These are phyloP conservation scores for Spodoptera frugiperda DNA, from an alignment of 1,140 invertebrate species.

Conservation along the genomic window DNA sequence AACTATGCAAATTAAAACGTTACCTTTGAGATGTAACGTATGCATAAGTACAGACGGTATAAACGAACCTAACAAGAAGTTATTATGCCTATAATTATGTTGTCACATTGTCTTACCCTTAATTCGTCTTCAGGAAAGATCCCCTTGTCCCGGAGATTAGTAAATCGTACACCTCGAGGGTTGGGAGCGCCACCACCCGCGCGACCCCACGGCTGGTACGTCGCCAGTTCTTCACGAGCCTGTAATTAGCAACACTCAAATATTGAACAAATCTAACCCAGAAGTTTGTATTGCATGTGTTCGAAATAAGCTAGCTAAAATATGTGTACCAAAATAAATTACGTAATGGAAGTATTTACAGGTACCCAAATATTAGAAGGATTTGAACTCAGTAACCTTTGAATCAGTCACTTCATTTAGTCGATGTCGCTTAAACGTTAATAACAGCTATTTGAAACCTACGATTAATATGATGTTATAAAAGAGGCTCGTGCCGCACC, in stretches of 20 bases:
- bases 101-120: conserved; percentile 58
- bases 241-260: conserved; percentile 47
- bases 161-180: conserved; percentile 66
- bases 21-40: neutral
- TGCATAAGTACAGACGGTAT: too few relatives aligned
- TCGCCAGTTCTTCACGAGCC: conserved; percentile 73
- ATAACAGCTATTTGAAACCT: conserved; percentile 28
- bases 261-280: neutral
- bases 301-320: neutral
- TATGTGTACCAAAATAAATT: neutral
- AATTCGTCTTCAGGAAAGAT: conserved; percentile 81
- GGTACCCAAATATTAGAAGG: neutral
- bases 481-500: conserved; percentile 20
- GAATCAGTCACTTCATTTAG: conserved; percentile 14
- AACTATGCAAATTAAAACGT: neutral
- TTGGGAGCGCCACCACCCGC: conserved; percentile 81
- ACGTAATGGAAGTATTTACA: neutral
- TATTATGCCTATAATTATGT: neutral
- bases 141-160: conserved; percentile 67
- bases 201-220: conserved; percentile 79
- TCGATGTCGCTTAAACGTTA: conserved; percentile 26
- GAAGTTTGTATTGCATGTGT: neutral
- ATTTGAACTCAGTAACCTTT: conserved; percentile 13
- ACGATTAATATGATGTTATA: conserved; percentile 35
- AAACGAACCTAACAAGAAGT: too few relatives aligned